Base-by-base conservation (phyloP, 2,888 invertebrate genomes). In the Smittia aterrima region DNA sequence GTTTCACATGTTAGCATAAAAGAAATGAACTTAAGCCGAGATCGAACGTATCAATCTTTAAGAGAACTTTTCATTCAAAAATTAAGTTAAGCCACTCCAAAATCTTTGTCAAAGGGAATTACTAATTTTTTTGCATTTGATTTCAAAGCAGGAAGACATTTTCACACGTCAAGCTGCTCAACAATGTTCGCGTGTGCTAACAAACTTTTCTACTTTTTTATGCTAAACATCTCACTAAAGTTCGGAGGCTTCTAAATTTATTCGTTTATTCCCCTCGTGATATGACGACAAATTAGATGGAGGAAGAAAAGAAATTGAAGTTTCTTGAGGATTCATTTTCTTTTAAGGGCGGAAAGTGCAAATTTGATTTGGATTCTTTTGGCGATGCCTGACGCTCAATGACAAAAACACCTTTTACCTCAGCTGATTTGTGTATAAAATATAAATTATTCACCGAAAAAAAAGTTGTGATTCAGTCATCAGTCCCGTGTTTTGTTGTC, bases 401-500 rank as follows among this genome's bases (percentile, higher is more conserved):
- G 32, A 32, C 32, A 9, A 6, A 32, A 32, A 32, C 9, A 6
- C 32, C 9, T 47, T 47, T n/a, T 11, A 47, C 47, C 3, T 2
- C 2, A 6, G 47, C 47, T 47, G 47, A 6, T 47, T 11, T 47
- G 47, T 16, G 58, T 22, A 58, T 58, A 58, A 58, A 58, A 58
- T 20, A 58, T 58, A 58, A 47, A 47, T 47, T n/a, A 58, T 58
- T 58, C 58, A 20, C 18, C 18, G 20, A 58, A 58, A 58, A 58
- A n/a, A 16, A n/a, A 11, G 4, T 13, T 47, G 47, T 58, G 58
- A 20, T 6, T 72, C 58, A 54, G 54, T 71, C 32, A 16, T 71
- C 54, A 62, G 40, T 62, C 62, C 58, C 71, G 27, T 62, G 4
- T 66, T 25, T 27, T 16, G 20, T 67, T 67, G 32, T 18, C 24